Evolutionary conservation across 2,888 invertebrate genomes (phyloP), one percentile per base, ranked within the genome.

Genomic region (Latrodectus elegans): DNA sequence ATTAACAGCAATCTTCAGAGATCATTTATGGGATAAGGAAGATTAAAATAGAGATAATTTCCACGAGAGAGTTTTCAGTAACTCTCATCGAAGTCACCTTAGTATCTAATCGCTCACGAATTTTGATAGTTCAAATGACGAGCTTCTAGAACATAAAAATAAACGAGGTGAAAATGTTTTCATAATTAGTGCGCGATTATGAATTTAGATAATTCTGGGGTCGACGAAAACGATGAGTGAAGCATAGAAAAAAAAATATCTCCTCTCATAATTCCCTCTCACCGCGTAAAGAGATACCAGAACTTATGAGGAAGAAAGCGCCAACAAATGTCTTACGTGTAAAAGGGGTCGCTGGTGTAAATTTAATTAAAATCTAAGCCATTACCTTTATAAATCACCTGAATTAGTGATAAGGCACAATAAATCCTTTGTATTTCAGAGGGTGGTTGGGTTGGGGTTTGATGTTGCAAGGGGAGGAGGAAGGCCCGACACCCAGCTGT

Each of bases 371-470:
- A 86, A 86, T 81, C 86, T 65, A 77, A 81, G 80, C 65, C 86
- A 72, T 73, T 72, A 71, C 77, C 77, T 86, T 86, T 86, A 86
- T 86, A 86, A 86, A 86, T 86, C 86, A 86, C 86, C 86, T 86
- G 86, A 86, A 86, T 86, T 86, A 81, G 86, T 86, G 86, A 86
- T 86, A 86, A 86, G 86, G 81, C 80, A 86, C 86, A 77, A 72
- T 72, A 77, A 17, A 51, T 70, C 75, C 75, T 60, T 75, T 53
- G 75, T 82, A 82, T 82, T 82, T 75, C 73, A 75, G 70, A 51
- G 74, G 81, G 74, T 71, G 78, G 71, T 10, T 12, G 72, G 15
- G 55, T 17, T 10, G 51, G 51, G 6, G 67, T 55, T 38, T 53
- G 26, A 60, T 67, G 83, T 26, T 9, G n/a, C 15, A 55, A n/a